phyloP scores from a whole-genome alignment of 2,113 vertebrate species.

The Nansenia antarctica region DNA sequence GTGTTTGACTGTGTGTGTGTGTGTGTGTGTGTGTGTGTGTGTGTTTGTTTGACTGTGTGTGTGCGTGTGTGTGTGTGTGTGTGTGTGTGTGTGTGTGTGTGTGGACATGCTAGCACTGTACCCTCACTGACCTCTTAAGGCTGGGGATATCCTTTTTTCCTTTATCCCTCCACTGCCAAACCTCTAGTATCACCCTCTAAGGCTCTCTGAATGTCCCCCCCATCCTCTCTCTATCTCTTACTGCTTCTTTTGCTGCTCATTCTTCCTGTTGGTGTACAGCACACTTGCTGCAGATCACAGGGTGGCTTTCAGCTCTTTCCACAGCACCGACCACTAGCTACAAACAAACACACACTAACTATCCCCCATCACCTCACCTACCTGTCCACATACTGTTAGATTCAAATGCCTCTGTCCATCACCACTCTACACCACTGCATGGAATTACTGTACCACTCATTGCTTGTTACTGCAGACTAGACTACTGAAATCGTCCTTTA shows the following conservation, averaged over 20 bases:
- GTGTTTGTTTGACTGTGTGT: too few species aligned
- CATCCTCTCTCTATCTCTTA: neutral
- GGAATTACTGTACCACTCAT: too few species aligned
- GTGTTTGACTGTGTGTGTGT: too few species aligned
- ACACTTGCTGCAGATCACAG: conserved; percentile 40
- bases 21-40: too few species aligned
- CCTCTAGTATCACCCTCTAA: neutral
- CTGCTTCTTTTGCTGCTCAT: neutral
- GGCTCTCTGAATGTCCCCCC: neutral
- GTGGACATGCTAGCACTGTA: too few species aligned
- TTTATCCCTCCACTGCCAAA: neutral
- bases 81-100: too few species aligned
- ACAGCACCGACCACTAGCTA: neutral
- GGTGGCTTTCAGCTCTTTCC: conserved; percentile 35
- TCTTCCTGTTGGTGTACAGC: conserved; percentile 45
- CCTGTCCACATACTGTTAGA: neutral
- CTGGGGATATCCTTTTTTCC: neutral
- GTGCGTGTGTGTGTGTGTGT: too few species aligned
- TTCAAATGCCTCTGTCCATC: too few species aligned
- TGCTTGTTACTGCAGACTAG: too few species aligned
- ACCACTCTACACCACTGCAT: neutral
- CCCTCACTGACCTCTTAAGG: too few species aligned
- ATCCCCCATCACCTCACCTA: neutral
- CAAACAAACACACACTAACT: neutral
- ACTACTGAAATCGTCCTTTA: too few species aligned